Conservation (phyloP, 1,140 invertebrate genomes). For the Drosophila bipectinata region DNA sequence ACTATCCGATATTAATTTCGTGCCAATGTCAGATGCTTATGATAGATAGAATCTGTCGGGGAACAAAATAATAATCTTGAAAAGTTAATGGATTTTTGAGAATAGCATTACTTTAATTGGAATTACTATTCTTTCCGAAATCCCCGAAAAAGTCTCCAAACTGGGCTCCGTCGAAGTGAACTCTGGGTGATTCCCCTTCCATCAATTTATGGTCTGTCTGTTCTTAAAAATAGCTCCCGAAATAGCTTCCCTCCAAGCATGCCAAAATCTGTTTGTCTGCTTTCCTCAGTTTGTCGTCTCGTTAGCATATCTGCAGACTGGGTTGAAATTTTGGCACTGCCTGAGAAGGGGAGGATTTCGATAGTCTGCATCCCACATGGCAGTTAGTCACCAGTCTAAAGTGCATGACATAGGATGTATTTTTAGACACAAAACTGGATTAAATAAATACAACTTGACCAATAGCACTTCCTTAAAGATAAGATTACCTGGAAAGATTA, state of each 20-base stretch:
- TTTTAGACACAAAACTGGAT: not conserved
- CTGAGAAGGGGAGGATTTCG: conserved; percentile 6
- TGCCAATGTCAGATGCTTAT: conserved; percentile 7
- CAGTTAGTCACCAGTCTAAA: conserved; percentile 10
- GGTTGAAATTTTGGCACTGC: conserved; percentile 28
- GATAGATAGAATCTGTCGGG: conserved; percentile 3
- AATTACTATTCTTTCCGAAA: not conserved
- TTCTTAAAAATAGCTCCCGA: conserved; percentile 34
- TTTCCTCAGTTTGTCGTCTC: conserved; percentile 14
- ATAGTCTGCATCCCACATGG: conserved; percentile 20
- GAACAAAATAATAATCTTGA: not conserved
- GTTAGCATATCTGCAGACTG: conserved; percentile 38
- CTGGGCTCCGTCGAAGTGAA: conserved; percentile 10
- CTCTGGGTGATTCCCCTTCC: conserved; percentile 18
- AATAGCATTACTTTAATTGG: too few species aligned
- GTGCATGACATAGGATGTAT: not conserved
- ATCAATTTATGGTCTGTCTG: conserved; percentile 46
- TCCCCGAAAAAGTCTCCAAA: not conserved
- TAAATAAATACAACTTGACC: not conserved
- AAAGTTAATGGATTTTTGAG: not conserved
- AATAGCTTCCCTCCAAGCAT: conserved; percentile 46
- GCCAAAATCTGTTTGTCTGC: conserved; percentile 46
- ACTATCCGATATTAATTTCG: not conserved
- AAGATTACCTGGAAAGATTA: not conserved
- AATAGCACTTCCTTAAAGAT: not conserved